These are phyloP conservation scores for Pasiphila rectangulata DNA, from an alignment of 2,888 invertebrate species.

Conservation along the genomic window DNA sequence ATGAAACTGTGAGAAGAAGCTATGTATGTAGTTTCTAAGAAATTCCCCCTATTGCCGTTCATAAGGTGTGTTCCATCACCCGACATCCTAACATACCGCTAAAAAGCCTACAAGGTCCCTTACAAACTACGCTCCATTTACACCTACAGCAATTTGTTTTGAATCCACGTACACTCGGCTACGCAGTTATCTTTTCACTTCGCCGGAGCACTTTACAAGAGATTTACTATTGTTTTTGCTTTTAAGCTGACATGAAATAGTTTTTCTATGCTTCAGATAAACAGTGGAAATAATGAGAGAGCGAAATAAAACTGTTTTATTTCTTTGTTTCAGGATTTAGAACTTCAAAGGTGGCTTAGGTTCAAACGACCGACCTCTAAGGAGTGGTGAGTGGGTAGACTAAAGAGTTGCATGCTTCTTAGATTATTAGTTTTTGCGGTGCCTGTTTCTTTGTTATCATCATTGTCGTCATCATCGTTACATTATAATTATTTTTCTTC, in stretches of 20 bases:
- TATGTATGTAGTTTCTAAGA: too few relatives aligned
- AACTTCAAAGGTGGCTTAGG: slow-evolving; percentile 2
- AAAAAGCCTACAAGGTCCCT: slow-evolving; percentile 12
- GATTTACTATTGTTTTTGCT: slow-evolving; percentile 36
- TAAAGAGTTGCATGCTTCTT: too few relatives aligned
- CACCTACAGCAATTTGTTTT: slow-evolving; percentile 62
- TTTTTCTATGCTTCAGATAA: slow-evolving; percentile 15
- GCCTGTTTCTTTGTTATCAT: too few relatives aligned
- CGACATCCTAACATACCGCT: background rate
- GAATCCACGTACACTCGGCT: slow-evolving; percentile 56
- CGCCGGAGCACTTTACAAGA: slow-evolving; percentile 48
- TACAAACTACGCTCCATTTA: slow-evolving; percentile 58
- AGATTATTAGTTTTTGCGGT: too few relatives aligned
- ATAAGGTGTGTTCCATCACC: too few relatives aligned
- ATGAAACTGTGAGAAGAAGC: too few relatives aligned
- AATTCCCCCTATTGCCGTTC: too few relatives aligned
- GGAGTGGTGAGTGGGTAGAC: too few relatives aligned
- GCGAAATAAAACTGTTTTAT: background rate
- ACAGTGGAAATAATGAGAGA: slow-evolving; percentile 14
- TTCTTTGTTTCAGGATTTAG: background rate
- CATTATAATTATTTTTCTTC: too few relatives aligned
- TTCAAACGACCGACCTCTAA: too few relatives aligned
- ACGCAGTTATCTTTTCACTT: slow-evolving; percentile 45
- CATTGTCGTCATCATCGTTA: too few relatives aligned
- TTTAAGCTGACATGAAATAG: slow-evolving; percentile 23